Evolutionary conservation across 1,140 invertebrate species (phyloP).

Genomic region (Caenorhabditis latens): DNA sequence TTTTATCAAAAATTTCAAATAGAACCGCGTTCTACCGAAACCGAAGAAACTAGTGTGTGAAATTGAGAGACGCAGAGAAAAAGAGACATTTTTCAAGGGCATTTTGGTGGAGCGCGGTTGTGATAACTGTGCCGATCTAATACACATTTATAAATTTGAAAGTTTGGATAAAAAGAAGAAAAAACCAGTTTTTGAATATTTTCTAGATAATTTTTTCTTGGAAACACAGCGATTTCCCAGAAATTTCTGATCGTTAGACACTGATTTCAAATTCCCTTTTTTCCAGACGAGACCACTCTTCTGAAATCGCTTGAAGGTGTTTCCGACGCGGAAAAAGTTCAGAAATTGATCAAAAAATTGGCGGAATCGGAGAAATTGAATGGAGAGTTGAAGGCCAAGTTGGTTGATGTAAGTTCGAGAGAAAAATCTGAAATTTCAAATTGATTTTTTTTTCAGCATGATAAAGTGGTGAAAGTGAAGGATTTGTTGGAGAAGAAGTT

Average conservation of each 20-base stretch:
- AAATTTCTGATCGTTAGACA: no score
- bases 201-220: no score
- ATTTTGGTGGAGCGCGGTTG: no score
- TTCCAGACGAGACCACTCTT: conserved; percentile 28
- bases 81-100: background rate
- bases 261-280: background rate
- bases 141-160: no score
- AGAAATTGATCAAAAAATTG: conserved; percentile 33
- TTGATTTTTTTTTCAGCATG: conserved; percentile 29
- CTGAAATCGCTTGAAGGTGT: conserved; percentile 59
- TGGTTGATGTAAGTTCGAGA: conserved; percentile 1
- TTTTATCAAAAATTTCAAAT: no score
- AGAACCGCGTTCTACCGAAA: no score
- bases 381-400: conserved; percentile 40
- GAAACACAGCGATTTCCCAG: no score
- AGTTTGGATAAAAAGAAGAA: background rate
- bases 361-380: conserved; percentile 48
- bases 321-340: conserved; percentile 45
- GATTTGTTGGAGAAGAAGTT: conserved; percentile 50
- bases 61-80: background rate
- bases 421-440: background rate
- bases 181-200: no score
- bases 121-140: no score
- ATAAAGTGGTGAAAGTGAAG: conserved; percentile 52
- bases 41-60: no score